Percentiles rank a stretch among this genome's conserved stretches.
Conservation (phyloP, 2,888 invertebrate genomes). For the Parapristionchus giblindavisi region DNA sequence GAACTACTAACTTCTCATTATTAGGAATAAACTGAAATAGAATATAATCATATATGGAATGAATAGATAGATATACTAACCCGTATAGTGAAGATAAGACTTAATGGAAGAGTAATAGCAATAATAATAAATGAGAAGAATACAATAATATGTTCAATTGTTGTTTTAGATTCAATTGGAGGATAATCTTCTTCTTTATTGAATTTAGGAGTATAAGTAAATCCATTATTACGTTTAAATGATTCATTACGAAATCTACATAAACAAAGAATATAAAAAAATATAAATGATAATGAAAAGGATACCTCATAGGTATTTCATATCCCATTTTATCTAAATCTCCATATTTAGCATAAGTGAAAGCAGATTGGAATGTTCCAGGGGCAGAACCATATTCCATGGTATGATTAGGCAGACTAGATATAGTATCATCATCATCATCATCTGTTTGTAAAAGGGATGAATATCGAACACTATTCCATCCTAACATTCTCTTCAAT, state of each 20-base stretch:
- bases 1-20: conserved; percentile 65
- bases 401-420: neutral
- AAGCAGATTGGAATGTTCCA: conserved; percentile 53
- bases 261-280: neutral
- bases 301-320: conserved; percentile 48
- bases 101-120: conserved; percentile 63
- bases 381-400: conserved; percentile 49
- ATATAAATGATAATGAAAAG: neutral
- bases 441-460: conserved; percentile 18
- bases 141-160: conserved; percentile 44
- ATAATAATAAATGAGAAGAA: conserved; percentile 54
- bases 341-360: conserved; percentile 60
- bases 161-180: conserved; percentile 40
- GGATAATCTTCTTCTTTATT: conserved; percentile 44
- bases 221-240: conserved; percentile 29
- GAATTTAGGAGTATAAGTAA: conserved; percentile 49
- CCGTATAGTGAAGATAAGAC: conserved; percentile 63
- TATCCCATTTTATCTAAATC: conserved; percentile 60
- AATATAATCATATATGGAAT: neutral
- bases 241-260: neutral
- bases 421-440: conserved; percentile 21
- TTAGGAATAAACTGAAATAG: conserved; percentile 61
- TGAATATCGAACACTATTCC: conserved; percentile 32
- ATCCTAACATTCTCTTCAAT: neutral
- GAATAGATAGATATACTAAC: conserved; percentile 46